Percentiles rank a stretch among this genome's conserved stretches.
Conservation (phyloP, 2,888 invertebrate species). For the Drosophila tanythrix region DNA sequence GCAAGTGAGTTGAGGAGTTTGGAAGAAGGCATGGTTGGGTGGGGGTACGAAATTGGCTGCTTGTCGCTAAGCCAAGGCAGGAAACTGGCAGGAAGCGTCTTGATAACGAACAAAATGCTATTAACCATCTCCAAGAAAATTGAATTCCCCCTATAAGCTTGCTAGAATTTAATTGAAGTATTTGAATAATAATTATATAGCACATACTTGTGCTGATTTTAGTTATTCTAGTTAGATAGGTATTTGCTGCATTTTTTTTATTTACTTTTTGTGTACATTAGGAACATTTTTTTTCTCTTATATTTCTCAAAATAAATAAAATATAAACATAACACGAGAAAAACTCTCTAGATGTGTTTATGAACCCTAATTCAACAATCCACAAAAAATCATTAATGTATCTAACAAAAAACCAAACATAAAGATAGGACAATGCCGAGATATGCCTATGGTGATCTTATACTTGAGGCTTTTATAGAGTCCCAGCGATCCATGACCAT, state of each 20-base stretch:
- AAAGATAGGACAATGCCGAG: slow-evolving; percentile 46
- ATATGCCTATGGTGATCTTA: slow-evolving; percentile 56
- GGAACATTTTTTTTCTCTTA: neutral
- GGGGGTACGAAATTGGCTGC: neutral
- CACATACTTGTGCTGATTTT: neutral
- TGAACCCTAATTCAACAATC: neutral
- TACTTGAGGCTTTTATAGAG: slow-evolving; percentile 59
- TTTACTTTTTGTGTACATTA: neutral
- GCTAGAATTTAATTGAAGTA: neutral
- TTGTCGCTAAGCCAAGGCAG: slow-evolving; percentile 6
- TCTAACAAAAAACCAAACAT: neutral
- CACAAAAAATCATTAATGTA: neutral
- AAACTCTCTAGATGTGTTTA: neutral
- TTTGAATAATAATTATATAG: neutral
- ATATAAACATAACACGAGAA: neutral
- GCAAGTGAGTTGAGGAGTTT: neutral
- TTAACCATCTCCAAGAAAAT: slow-evolving; percentile 13
- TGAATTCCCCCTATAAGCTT: neutral
- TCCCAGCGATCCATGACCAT: slow-evolving; percentile 54
- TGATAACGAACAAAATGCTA: slow-evolving; percentile 1
- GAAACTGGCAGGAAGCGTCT: slow-evolving; percentile 2
- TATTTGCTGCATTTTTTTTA: neutral
- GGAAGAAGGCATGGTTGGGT: neutral
- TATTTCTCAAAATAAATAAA: neutral
- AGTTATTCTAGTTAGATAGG: neutral